Evolutionary conservation across 2,888 invertebrate genomes (phyloP).

Genomic region (Thera britannica): DNA sequence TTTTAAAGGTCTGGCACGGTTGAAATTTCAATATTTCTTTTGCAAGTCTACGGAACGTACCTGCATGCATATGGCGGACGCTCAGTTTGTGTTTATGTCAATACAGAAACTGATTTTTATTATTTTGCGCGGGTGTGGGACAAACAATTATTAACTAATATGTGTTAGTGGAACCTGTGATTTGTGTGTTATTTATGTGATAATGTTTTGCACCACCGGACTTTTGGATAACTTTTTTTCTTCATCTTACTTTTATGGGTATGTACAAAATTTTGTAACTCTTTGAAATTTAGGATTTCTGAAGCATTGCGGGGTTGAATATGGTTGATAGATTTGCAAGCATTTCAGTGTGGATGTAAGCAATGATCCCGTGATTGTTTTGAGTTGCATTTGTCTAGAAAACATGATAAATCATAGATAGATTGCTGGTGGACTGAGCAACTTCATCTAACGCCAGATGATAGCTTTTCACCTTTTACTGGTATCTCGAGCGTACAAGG

Average conservation of each 20-base stretch:
- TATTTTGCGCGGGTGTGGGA: constrained; percentile 83
- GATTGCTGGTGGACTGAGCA: constrained; percentile 34
- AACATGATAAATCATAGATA: constrained; percentile 24
- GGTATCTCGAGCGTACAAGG: constrained; percentile 3
- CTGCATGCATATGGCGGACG: constrained; percentile 85
- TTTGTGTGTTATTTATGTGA: constrained; percentile 77
- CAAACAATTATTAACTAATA: constrained; percentile 70
- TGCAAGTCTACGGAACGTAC: constrained; percentile 71
- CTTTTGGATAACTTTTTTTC: constrained; percentile 72
- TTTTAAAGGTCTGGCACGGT: neutral
- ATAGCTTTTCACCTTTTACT: constrained; percentile 59
- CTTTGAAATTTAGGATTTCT: constrained; percentile 56
- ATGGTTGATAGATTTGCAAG: constrained; percentile 24
- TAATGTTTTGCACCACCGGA: constrained; percentile 77
- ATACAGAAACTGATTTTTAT: constrained; percentile 81
- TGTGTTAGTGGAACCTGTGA: constrained; percentile 77
- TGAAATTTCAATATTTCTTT: constrained; percentile 11
- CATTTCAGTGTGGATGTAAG: constrained; percentile 28
- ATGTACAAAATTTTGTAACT: constrained; percentile 75
- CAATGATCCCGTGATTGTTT: constrained; percentile 20
- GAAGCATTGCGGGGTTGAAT: constrained; percentile 42
- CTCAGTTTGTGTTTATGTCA: constrained; percentile 85
- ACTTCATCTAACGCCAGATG: constrained; percentile 64
- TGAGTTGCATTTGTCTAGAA: constrained; percentile 7
- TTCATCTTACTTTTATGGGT: constrained; percentile 77